phyloP scores from a whole-genome alignment of 2,888 invertebrate genomes.

The Brassicogethes aeneus region DNA sequence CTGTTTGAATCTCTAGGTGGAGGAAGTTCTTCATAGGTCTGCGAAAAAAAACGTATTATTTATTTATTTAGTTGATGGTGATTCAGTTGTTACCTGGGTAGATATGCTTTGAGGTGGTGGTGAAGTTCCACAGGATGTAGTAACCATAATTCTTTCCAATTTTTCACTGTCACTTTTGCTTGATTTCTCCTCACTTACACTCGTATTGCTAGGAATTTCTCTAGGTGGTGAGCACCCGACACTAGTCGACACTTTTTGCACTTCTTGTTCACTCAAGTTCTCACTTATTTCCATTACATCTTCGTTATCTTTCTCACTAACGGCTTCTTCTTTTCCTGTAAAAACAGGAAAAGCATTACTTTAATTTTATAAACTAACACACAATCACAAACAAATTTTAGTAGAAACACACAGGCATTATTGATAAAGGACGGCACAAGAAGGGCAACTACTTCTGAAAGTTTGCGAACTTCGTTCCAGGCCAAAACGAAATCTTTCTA shows the following conservation, averaged over 20 bases:
- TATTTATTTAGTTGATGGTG: background rate
- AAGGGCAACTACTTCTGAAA: slow-evolving; percentile 23
- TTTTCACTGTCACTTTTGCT: slow-evolving; percentile 8
- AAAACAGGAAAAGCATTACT: slow-evolving; percentile 27
- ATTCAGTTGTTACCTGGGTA: slow-evolving; percentile 51
- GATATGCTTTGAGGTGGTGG: slow-evolving; percentile 82
- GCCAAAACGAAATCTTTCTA: slow-evolving; percentile 67
- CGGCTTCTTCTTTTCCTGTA: slow-evolving; percentile 28
- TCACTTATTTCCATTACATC: slow-evolving; percentile 14
- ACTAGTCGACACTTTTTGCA: slow-evolving; percentile 47
- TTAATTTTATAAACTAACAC: slow-evolving; percentile 7
- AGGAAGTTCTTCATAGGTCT: slow-evolving; percentile 48
- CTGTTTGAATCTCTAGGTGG: slow-evolving; percentile 15
- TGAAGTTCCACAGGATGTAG: slow-evolving; percentile 67
- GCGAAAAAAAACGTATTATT: slow-evolving; percentile 16
- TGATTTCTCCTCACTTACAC: slow-evolving; percentile 13
- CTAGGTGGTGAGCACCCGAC: slow-evolving; percentile 55
- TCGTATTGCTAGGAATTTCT: slow-evolving; percentile 29
- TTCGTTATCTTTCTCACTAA: slow-evolving; percentile 16
- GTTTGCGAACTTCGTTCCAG: slow-evolving; percentile 54
- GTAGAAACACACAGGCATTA: slow-evolving; percentile 20
- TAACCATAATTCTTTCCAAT: slow-evolving; percentile 17
- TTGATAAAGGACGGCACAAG: slow-evolving; percentile 21
- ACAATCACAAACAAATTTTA: slow-evolving; percentile 20
- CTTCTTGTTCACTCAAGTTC: slow-evolving; percentile 14